Evolutionary conservation across 23 tunicate genomes (phyloP), one percentile per base, ranked within the genome.

Genomic region (Ciona savignyi): DNA sequence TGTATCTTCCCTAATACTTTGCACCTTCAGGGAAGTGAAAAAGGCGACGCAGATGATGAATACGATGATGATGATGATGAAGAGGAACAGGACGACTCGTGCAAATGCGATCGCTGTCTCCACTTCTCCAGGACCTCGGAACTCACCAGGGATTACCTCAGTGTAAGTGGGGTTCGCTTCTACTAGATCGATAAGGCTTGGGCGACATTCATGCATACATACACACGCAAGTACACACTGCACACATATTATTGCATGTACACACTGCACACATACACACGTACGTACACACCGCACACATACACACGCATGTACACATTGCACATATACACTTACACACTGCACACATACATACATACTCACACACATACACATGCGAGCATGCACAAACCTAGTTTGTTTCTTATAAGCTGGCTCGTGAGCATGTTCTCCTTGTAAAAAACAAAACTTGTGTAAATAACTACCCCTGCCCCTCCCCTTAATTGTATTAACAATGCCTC

Each of bases 41-140:
- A 42, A 6, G 56, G 79, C 32, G 93, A 79, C 71, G 85, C 84
- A 19, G 93, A 86, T 48, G 85, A 79, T 68, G 85, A 86, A 29
- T 51, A 86, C 60, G 90, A 85, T 27, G 90, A 64, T 25, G 83
- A 85, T 15, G 75, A 82, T 9, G 93, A 79, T 60, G 78, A 71
- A 33, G 74, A 72, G 27, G 78, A 72, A 34, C 74, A 78, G 62
- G 51, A n/a, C n/a, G n/a, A n/a, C 25, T 6, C 56, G 56, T 42
- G 56, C 56, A 42, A 42, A 15, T 42, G 56, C 15, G 56, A 42
- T 42, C 56, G 56, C 9, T 42, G 56, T 15, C 9, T 42, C 56
- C 9, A 42, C 56, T 42, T 42, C 15, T 42, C 56, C 11, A 42
- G 56, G 15, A 15, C 11, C 56, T 6, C 9, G 9, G 56, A 42